Percentiles rank a stretch among this genome's conserved stretches.
Conservation (phyloP, 2,797 vertebrate species). For the Hafferia zeledoni region DNA sequence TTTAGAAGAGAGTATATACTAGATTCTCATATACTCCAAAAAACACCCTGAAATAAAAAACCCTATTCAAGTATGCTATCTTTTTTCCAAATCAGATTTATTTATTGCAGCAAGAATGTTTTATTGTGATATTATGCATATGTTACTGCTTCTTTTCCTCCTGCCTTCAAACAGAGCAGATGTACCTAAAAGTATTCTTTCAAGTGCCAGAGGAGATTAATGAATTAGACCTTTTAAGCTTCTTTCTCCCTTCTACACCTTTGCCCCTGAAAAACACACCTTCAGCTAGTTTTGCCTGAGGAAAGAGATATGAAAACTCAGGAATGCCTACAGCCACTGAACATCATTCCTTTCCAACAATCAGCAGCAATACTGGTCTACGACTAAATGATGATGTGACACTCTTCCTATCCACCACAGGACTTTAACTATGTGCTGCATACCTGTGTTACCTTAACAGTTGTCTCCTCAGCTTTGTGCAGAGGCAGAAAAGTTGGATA, state of each 20-base stretch:
- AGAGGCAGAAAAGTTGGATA: not conserved
- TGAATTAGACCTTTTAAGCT: not conserved
- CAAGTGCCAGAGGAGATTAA: not conserved
- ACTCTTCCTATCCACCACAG: not conserved
- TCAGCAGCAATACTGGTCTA: not conserved
- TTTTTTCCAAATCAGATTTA: not conserved
- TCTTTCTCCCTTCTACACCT: not conserved
- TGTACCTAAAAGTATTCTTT: not conserved
- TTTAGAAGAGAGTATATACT: not conserved
- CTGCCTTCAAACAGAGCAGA: not conserved
- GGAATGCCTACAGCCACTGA: not conserved
- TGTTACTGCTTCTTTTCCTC: not conserved
- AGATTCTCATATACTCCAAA: not conserved
- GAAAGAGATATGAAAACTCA: not conserved
- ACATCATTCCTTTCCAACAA: not conserved
- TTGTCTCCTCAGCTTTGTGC: not conserved
- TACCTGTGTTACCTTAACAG: not conserved
- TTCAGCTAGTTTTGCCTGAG: not conserved
- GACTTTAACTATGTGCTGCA: not conserved
- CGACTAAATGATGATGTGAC: not conserved
- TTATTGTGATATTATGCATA: not conserved
- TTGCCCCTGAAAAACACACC: not conserved
- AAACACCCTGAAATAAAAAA: not conserved
- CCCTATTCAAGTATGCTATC: not conserved
- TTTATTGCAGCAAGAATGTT: not conserved